These are phyloP conservation scores for Macaria liturata DNA, from an alignment of 2,888 invertebrate genomes.

Conservation along the genomic window DNA sequence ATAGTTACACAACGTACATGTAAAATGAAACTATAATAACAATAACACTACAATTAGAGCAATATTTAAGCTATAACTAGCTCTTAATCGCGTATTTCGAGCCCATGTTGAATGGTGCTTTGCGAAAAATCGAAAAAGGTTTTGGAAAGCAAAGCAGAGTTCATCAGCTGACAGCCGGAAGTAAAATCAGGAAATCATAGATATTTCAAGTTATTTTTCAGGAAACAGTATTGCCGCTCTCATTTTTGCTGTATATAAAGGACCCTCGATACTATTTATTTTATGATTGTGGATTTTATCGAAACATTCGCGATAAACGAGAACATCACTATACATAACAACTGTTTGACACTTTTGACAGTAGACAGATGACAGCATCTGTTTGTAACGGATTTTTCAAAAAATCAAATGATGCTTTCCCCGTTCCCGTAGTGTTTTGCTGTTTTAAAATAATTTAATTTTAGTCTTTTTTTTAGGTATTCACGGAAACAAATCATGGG, in stretches of 20 bases:
- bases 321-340: too few relatives aligned
- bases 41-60: constrained; percentile 83
- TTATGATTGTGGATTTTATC: too few relatives aligned
- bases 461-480: constrained; percentile 13
- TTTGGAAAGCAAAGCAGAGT: constrained; percentile 71
- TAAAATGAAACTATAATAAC: constrained; percentile 80
- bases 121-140: constrained; percentile 80
- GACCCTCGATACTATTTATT: too few relatives aligned
- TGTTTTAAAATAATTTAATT: constrained; percentile 5
- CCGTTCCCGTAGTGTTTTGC: neutral
- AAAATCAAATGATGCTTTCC: too few relatives aligned
- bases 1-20: constrained; percentile 83
- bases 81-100: constrained; percentile 82
- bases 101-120: constrained; percentile 83
- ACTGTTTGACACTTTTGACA: too few relatives aligned
- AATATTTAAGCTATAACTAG: constrained; percentile 83
- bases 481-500: constrained; percentile 12
- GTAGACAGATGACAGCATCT: too few relatives aligned
- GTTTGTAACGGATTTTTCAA: too few relatives aligned
- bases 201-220: constrained; percentile 32
- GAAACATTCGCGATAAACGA: too few relatives aligned
- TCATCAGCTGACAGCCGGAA: constrained; percentile 83
- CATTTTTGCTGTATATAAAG: too few relatives aligned
- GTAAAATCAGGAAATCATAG: constrained; percentile 48
- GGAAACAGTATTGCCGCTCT: constrained; percentile 20